Evolutionary conservation across 2,113 vertebrate species (phyloP), one percentile per base, ranked within the genome.

Genomic region (Tachysurus fulvidraco): DNA sequence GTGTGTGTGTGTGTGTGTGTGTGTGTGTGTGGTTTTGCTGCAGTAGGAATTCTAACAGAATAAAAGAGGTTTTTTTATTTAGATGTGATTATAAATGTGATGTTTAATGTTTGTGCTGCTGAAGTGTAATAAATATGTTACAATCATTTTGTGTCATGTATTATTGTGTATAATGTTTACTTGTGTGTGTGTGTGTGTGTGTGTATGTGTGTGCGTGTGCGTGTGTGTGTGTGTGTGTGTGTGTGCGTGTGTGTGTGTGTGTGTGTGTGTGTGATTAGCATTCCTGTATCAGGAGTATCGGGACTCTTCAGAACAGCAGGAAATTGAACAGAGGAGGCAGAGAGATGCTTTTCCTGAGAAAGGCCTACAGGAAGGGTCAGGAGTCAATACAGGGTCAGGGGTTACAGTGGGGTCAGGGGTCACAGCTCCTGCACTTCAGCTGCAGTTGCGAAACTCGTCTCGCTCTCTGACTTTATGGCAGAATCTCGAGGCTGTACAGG

Each of bases 251-350:
- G 30, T 76, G 52, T 55, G n/a, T 83, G 77, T 79, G 30, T 84
- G 28, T 88, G 83, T 81, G n/a, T 77, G 60, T 73, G 65, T 76
- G 62, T 86, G 67, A 85, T 8, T 91, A 99, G 98, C 94, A 44
- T 95, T 98, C 92, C 92, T 99, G 81, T 99, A 99, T 92, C 98
- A 99, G 94, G 98, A 99, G 91, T 99, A 99, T 90, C 93, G 98
- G 59, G 97, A 98, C 88, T 98, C 97, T 44, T 97, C 98, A 0
- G 98, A 97, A 0, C 96, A 97, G 3, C 96, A 98, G 86, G 98
- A 99, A 90, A 98, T 99, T 6, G 96, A 99, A 93, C 95, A 96
- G 83, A 93, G 98, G 60, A 94, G 98, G 67, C 95, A 97, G 83
- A 96, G 94, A 55, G 98, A 99, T 83, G 95, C 90, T 85, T 92